These are phyloP conservation scores for Nomada goodeniana DNA, from an alignment of 2,888 invertebrate species.

Conservation along the genomic window DNA sequence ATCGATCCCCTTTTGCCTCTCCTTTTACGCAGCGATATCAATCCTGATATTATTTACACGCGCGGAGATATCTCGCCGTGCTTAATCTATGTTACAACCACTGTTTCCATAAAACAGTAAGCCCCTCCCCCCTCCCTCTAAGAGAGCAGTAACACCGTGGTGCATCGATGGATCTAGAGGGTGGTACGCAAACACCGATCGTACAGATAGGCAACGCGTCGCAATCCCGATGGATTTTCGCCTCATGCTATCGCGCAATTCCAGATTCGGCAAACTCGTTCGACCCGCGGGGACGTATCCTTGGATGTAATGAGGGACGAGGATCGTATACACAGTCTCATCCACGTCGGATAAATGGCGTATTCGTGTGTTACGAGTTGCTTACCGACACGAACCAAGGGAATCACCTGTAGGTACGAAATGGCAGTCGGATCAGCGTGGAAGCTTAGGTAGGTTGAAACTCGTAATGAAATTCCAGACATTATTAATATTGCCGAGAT, in stretches of 20 bases:
- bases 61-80: not conserved
- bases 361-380: slow-evolving; percentile 48
- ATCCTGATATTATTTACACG: too few relatives aligned
- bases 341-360: slow-evolving; percentile 16
- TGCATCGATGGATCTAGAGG: slow-evolving; percentile 29
- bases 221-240: slow-evolving; percentile 62
- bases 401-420: slow-evolving; percentile 60
- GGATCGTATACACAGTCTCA: slow-evolving; percentile 22
- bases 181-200: slow-evolving; percentile 48
- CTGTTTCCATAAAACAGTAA: slow-evolving; percentile 24
- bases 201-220: slow-evolving; percentile 28
- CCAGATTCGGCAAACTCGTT: slow-evolving; percentile 68
- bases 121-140: not conserved
- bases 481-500: slow-evolving; percentile 80
- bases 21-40: too few relatives aligned
- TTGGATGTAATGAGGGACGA: slow-evolving; percentile 61
- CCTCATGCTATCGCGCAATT: slow-evolving; percentile 54
- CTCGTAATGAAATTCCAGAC: slow-evolving; percentile 81
- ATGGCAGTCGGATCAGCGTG: slow-evolving; percentile 59
- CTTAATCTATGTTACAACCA: not conserved
- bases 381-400: slow-evolving; percentile 57
- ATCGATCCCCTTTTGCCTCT: too few relatives aligned
- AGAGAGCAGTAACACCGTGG: slow-evolving; percentile 20
- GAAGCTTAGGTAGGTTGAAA: slow-evolving; percentile 71
- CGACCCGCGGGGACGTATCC: slow-evolving; percentile 53